These are phyloP conservation scores for Stylophora pistillata DNA, from an alignment of 64 coral and sea anemone species.

Conservation along the genomic window DNA sequence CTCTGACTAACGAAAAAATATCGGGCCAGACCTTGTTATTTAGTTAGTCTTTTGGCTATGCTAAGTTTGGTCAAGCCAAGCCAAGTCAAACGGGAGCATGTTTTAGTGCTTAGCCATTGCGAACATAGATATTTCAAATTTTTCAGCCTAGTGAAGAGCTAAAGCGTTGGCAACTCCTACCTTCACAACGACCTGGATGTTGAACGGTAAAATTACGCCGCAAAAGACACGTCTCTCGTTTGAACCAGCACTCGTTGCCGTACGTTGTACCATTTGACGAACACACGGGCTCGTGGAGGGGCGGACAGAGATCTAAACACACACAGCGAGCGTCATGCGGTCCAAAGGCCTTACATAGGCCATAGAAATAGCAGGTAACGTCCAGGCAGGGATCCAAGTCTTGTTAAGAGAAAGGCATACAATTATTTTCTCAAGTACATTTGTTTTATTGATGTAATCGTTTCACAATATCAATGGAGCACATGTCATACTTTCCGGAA, in stretches of 20 bases:
- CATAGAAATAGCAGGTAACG: conserved; percentile 38
- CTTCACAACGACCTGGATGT: not conserved
- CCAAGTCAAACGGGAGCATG: no score
- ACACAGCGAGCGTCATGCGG: conserved; percentile 43
- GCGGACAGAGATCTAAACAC: conserved; percentile 30
- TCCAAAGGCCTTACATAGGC: conserved; percentile 52
- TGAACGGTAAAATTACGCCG: not conserved
- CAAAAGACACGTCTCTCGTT: conserved; percentile 41
- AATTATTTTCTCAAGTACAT: no score
- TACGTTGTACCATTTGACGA: conserved; percentile 45
- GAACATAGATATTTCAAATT: no score
- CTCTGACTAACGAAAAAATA: no score
- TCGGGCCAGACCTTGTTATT: no score
- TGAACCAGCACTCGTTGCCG: conserved; percentile 50
- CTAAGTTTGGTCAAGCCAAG: no score
- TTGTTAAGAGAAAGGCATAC: not conserved
- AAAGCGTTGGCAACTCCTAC: not conserved
- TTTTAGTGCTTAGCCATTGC: no score
- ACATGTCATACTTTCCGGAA: no score
- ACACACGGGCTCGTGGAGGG: conserved; percentile 43
- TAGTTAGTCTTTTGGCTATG: no score
- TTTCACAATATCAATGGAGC: no score
- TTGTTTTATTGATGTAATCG: no score
- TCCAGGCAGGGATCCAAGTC: conserved; percentile 57
- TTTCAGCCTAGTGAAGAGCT: not conserved